Evolutionary conservation across 2,888 invertebrate genomes (phyloP), one percentile per base, ranked within the genome.

Genomic region (Branchipolynoe longqiensis): DNA sequence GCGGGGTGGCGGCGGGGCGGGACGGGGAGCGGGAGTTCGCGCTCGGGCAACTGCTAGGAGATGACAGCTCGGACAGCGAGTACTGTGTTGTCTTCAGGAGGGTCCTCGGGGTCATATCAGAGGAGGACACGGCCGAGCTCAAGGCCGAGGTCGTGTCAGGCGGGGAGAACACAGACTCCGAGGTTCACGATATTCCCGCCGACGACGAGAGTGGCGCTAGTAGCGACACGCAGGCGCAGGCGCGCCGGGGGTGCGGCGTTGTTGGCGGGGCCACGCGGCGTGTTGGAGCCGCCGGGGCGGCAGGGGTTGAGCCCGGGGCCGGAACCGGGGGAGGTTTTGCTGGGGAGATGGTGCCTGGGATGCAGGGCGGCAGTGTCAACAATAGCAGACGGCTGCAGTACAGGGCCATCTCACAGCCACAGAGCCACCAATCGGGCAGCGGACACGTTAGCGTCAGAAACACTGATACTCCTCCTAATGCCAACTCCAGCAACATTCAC

Each of bases 61-160:
- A 84, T 6, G 54, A 73, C 78, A 84, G 84, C 59, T 84, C 84
- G 2, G 84, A 84, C 54, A 78, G 74, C 36, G 84, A 84, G 38
- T 74, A 84, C 40, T 48, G 78, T 40, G 58, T 78, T 28, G 18
- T 84, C 25, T 84, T 84, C 40, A 74, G 54, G 25, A 25, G 78
- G 6, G 54, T 62, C 2, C 41, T 84, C 25, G 84, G 78, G 40
- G 74, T 48, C 36, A 84, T 84, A 25, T 78, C 84, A 33, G 84
- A 84, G 59, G 84, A 84, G n/a, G 84, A 84, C 18, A 78, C 74
- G 2, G 84, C 74, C 38, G 74, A 84, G 28, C 0, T 84, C 12
- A 56, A 54, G 22, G 54, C 18, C 36, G 40, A 36, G 12, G 62
- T 6, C 40, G 73, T 3, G n/a, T 14, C 38, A 1, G 54, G 48